Percentiles rank a stretch among this genome's conserved stretches.
Conservation (phyloP, 2,888 invertebrate genomes). For the Pantelozetes paolii region DNA sequence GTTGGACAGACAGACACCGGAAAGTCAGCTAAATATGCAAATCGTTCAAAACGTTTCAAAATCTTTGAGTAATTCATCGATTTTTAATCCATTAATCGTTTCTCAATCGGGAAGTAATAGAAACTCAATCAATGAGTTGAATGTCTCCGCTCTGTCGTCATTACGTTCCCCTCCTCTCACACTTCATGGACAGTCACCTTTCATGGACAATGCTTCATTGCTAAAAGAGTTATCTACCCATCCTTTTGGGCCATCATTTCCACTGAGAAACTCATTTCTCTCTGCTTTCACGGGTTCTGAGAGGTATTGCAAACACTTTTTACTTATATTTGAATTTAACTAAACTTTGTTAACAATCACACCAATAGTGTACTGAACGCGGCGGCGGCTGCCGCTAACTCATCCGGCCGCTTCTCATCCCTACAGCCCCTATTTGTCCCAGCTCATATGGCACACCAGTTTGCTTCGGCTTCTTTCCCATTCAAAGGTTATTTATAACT, state of each 20-base stretch:
- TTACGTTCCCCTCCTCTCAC: slow-evolving; percentile 13
- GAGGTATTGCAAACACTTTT: slow-evolving; percentile 15
- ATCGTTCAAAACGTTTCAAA: slow-evolving; percentile 26
- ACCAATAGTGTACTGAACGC: slow-evolving; percentile 3
- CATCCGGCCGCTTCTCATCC: slow-evolving; percentile 3
- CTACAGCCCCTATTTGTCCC: slow-evolving; percentile 17
- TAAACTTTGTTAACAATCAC: background rate
- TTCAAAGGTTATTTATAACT: slow-evolving; percentile 65
- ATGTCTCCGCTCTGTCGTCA: background rate
- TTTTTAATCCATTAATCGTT: slow-evolving; percentile 12
- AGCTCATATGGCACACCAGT: slow-evolving; percentile 52
- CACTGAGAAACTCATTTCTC: slow-evolving; percentile 19
- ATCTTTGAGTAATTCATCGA: background rate
- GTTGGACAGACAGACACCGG: slow-evolving; percentile 6
- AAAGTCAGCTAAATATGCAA: slow-evolving; percentile 28
- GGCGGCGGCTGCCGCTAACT: slow-evolving; percentile 16
- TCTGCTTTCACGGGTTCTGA: slow-evolving; percentile 23
- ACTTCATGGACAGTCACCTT: slow-evolving; percentile 17
- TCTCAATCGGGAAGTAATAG: slow-evolving; percentile 1
- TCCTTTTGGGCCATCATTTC: slow-evolving; percentile 24
- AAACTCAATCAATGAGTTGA: background rate
- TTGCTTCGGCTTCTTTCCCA: slow-evolving; percentile 76
- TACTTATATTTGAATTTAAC: background rate
- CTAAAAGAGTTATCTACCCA: slow-evolving; percentile 22
- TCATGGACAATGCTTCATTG: slow-evolving; percentile 19